A percentile compares a stretch with the other conserved stretches of the same genome.
Conservation (phyloP, 2,888 invertebrate species). For the Daptonema setosum region DNA sequence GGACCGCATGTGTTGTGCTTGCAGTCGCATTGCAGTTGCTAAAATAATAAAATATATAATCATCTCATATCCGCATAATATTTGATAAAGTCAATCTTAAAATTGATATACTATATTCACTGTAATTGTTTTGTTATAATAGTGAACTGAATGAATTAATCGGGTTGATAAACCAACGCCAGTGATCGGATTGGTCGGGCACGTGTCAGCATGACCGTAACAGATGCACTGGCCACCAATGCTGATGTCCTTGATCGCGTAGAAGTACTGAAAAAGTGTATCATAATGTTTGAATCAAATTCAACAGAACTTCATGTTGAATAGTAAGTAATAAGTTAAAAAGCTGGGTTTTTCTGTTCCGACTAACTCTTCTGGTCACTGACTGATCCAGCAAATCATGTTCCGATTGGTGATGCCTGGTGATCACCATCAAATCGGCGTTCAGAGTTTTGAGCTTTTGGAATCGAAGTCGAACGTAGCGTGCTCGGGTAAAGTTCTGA, state of each 20-base stretch:
- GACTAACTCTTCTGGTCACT: conserved; percentile 4
- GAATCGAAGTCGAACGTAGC: conserved; percentile 57
- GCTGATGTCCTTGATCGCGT: conserved; percentile 66
- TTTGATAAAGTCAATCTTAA: not conserved
- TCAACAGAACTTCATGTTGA: not conserved
- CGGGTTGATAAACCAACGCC: conserved; percentile 34
- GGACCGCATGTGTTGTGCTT: conserved; percentile 74
- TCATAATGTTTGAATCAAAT: conserved; percentile 1
- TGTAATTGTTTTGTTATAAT: not conserved
- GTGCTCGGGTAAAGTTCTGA: conserved; percentile 52
- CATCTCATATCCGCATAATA: too few species aligned
- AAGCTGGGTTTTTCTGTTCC: not conserved
- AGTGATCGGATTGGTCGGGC: conserved; percentile 41
- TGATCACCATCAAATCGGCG: conserved; percentile 42
- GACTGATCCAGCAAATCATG: not conserved
- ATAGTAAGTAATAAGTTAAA: not conserved
- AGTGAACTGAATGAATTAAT: not conserved
- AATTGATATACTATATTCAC: not conserved
- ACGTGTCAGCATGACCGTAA: conserved; percentile 62
- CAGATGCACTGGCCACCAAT: conserved; percentile 73
- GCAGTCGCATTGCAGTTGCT: conserved; percentile 58
- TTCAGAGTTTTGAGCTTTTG: conserved; percentile 51
- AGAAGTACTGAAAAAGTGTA: conserved; percentile 40
- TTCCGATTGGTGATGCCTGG: conserved; percentile 11
- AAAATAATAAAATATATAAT: too few species aligned